These are phyloP conservation scores for Coregonus sp. DNA, from an alignment of 2,797 vertebrate species.

Conservation along the genomic window DNA sequence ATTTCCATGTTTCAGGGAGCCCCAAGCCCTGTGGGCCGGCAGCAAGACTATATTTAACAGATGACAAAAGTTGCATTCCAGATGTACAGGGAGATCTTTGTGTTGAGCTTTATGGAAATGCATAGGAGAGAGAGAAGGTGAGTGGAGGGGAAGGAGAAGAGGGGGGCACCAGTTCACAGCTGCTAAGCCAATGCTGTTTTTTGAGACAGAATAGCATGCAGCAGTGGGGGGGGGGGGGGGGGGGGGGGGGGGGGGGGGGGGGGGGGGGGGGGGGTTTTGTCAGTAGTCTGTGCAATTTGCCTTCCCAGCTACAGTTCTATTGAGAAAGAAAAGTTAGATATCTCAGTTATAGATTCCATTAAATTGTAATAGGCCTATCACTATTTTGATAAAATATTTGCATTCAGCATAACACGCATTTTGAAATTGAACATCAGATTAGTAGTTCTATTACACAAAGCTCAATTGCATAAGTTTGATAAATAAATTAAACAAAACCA, in stretches of 20 bases:
- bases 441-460: conserved; percentile 54
- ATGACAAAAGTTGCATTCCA: conserved; percentile 83
- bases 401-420: conserved; percentile 25
- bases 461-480: conserved; percentile 55
- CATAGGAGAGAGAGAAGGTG: conserved; percentile 61
- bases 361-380: background rate
- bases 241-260: conserved; percentile 49
- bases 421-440: conserved; percentile 59
- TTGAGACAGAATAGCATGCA: conserved; percentile 60
- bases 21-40: conserved; percentile 60
- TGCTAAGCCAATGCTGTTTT: conserved; percentile 76
- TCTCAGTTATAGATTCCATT: background rate
- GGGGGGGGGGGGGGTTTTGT: conserved; percentile 37
- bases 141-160: conserved; percentile 11
- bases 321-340: background rate
- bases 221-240: conserved; percentile 36
- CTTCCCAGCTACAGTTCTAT: conserved; percentile 14
- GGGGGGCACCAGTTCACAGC: conserved; percentile 75
- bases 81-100: conserved; percentile 83
- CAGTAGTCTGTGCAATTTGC: conserved; percentile 43
- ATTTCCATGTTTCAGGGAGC: conserved; percentile 75
- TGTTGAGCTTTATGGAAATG: conserved; percentile 77
- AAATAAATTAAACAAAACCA: conserved; percentile 56
- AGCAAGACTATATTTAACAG: conserved; percentile 78
- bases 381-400: conserved; percentile 33